Conservation (phyloP, 2,797 vertebrate genomes). For the Rachycentron canadum region DNA sequence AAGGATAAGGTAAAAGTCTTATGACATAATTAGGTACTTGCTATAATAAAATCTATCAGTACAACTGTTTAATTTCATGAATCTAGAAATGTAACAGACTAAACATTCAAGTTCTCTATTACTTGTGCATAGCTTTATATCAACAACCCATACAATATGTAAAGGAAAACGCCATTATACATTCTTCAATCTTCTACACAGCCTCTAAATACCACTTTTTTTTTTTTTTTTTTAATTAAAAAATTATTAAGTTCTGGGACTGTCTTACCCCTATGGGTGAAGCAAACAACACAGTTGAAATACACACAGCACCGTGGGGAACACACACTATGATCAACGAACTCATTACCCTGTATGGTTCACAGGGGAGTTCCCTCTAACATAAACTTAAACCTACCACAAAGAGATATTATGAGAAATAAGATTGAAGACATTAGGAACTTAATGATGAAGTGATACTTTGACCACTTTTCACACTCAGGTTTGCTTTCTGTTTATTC, state of each 20-base stretch:
- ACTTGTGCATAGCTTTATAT: too few species aligned
- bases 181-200: background rate
- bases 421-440: constrained; percentile 63
- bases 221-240: too few species aligned
- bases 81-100: background rate
- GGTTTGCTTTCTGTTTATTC: constrained; percentile 41
- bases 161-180: too few species aligned
- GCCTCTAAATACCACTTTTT: background rate
- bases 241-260: background rate
- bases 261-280: constrained; percentile 9
- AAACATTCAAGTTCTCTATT: background rate
- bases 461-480: constrained; percentile 25
- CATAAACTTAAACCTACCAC: constrained; percentile 61
- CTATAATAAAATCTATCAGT: too few species aligned
- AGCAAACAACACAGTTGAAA: constrained; percentile 32
- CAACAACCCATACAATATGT: too few species aligned
- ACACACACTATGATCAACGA: constrained; percentile 49
- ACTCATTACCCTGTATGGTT: constrained; percentile 51
- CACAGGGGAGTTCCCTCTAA: constrained; percentile 56
- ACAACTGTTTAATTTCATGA: too few species aligned
- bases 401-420: constrained; percentile 62
- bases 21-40: background rate
- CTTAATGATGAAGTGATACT: constrained; percentile 64
- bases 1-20: background rate
- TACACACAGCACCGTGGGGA: constrained; percentile 36